A percentile compares a stretch with the other conserved stretches of the same genome.
phyloP scores from a whole-genome alignment of 2,113 vertebrate genomes.

The Hemibagrus wyckioides region DNA sequence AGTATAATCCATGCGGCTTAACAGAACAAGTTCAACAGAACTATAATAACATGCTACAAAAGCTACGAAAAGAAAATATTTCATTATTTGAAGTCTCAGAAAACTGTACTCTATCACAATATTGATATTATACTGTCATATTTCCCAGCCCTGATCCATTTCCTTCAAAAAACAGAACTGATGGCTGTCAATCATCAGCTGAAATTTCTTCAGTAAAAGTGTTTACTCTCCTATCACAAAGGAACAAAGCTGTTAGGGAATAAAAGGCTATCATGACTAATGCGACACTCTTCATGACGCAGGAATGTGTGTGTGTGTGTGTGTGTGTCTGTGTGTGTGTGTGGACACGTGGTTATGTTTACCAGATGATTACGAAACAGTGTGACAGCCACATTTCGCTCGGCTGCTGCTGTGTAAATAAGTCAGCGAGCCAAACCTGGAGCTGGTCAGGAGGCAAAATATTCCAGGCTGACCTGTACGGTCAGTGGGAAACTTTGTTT shows the following conservation, averaged over 20 bases:
- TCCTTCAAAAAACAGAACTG: not conserved
- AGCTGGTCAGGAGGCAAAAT: not conserved
- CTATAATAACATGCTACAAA: no score
- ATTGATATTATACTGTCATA: no score
- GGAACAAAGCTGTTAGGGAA: not conserved
- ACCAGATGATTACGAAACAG: conserved; percentile 38
- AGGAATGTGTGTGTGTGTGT: not conserved
- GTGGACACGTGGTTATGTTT: conserved; percentile 29
- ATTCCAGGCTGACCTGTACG: not conserved
- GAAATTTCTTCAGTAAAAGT: no score
- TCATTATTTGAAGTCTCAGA: no score
- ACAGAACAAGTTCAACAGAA: no score
- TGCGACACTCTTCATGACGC: not conserved
- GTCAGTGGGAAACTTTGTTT: not conserved
- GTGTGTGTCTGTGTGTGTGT: not conserved
- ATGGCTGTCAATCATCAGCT: not conserved
- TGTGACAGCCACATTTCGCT: conserved; percentile 32
- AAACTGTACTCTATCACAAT: no score
- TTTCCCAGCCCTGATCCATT: no score
- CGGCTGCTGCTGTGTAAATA: conserved; percentile 6
- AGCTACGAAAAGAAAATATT: no score
- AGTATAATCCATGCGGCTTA: no score
- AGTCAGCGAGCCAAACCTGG: not conserved
- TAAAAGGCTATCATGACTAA: not conserved
- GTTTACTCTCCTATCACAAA: no score